Percentiles rank a stretch among this genome's conserved stretches.
Evolutionary conservation across 2,113 vertebrate species (phyloP).

Genomic region (Pleuronectes platessa): DNA sequence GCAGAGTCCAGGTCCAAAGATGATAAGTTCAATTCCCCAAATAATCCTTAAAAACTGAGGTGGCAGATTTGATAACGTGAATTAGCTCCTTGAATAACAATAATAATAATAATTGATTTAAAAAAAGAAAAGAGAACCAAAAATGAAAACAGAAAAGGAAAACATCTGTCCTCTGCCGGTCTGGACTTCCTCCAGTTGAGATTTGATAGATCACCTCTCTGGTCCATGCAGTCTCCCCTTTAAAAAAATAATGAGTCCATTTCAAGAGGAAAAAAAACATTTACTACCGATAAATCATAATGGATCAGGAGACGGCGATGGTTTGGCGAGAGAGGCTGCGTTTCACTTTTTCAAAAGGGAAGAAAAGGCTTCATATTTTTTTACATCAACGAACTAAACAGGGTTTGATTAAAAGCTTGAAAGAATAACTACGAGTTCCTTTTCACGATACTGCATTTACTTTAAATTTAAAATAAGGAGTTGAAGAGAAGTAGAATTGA

Average conservation of each 20-base stretch:
- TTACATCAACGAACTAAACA: background rate
- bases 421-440: background rate
- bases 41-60: background rate
- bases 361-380: background rate
- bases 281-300: conserved; percentile 57
- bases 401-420: background rate
- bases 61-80: background rate
- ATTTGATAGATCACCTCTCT: conserved; percentile 39
- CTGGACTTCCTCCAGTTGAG: conserved; percentile 35
- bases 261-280: conserved; percentile 31
- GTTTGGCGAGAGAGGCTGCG: background rate
- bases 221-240: conserved; percentile 28
- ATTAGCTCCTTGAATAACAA: background rate
- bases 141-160: conserved; percentile 10
- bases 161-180: conserved; percentile 31
- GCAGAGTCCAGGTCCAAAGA: background rate
- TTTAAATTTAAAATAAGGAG: background rate
- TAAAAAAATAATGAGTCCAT: conserved; percentile 35
- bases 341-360: conserved; percentile 6
- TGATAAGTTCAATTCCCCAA: background rate
- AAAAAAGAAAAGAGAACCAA: background rate
- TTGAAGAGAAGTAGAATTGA: background rate
- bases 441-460: background rate
- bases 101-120: background rate
- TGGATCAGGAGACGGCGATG: conserved; percentile 36